Evolutionary conservation across 2,888 invertebrate genomes (phyloP).

Genomic region (Thalpophila matura): DNA sequence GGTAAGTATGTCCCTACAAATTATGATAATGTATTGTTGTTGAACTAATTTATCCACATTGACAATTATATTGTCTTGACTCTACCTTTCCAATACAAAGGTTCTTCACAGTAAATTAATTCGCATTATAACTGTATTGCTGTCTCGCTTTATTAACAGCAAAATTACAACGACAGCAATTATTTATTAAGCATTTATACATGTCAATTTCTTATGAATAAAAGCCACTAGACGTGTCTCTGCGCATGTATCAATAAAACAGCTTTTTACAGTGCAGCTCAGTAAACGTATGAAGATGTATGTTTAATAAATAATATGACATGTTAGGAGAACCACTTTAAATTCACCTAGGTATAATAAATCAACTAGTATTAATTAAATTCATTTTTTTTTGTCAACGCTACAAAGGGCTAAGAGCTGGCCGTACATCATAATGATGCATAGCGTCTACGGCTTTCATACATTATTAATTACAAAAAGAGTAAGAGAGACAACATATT

Average conservation of each 20-base stretch:
- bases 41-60: slow-evolving; percentile 19
- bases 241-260: slow-evolving; percentile 31
- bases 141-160: slow-evolving; percentile 6
- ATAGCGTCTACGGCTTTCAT: slow-evolving; percentile 82
- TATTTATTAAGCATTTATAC: slow-evolving; percentile 41
- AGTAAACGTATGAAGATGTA: slow-evolving; percentile 40
- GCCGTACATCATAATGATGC: slow-evolving; percentile 82
- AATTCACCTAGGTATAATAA: slow-evolving; percentile 44
- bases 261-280: slow-evolving; percentile 23
- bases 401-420: slow-evolving; percentile 70
- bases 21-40: slow-evolving; percentile 10
- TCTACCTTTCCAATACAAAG: neutral
- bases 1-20: slow-evolving; percentile 10
- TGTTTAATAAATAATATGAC: slow-evolving; percentile 28
- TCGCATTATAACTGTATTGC: slow-evolving; percentile 2
- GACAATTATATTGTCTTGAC: neutral
- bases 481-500: slow-evolving; percentile 68
- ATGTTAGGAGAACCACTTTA: slow-evolving; percentile 33
- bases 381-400: slow-evolving; percentile 75
- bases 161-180: slow-evolving; percentile 44
- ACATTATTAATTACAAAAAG: slow-evolving; percentile 85
- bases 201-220: slow-evolving; percentile 28
- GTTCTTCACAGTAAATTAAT: neutral
- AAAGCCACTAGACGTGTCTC: slow-evolving; percentile 23
- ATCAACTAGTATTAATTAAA: slow-evolving; percentile 66